Evolutionary conservation across 2,888 invertebrate species (phyloP).

Genomic region (Apamea anceps): DNA sequence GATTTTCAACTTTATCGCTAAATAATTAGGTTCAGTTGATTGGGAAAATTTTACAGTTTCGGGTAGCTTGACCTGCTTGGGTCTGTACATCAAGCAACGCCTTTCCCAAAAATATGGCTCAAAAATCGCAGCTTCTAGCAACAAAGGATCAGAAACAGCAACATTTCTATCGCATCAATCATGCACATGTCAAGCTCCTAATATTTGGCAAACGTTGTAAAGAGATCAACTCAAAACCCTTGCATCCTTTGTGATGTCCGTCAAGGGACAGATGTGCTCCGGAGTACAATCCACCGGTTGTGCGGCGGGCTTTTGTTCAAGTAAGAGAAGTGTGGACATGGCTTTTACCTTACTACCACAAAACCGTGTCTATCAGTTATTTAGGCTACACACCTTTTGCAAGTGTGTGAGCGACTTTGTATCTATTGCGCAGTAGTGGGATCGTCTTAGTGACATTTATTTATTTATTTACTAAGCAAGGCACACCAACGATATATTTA

Average conservation of each 20-base stretch:
- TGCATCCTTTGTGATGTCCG: slow-evolving; percentile 61
- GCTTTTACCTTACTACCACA: not conserved
- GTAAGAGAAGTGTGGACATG: slow-evolving; percentile 37
- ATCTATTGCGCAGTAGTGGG: too few species aligned
- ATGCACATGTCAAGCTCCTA: slow-evolving; percentile 32
- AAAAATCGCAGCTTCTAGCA: not conserved
- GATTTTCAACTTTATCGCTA: too few species aligned
- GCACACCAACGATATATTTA: too few species aligned
- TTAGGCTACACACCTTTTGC: too few species aligned
- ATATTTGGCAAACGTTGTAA: slow-evolving; percentile 54
- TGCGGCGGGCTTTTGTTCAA: slow-evolving; percentile 31
- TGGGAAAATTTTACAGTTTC: too few species aligned
- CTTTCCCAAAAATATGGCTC: not conserved
- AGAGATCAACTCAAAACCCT: slow-evolving; percentile 52
- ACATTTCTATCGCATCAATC: slow-evolving; percentile 36
- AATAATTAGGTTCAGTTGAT: too few species aligned
- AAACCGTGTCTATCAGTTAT: too few species aligned
- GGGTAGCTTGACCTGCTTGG: too few species aligned
- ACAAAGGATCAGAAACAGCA: slow-evolving; percentile 20
- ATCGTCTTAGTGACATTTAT: too few species aligned
- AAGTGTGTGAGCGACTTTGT: too few species aligned
- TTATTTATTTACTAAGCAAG: too few species aligned
- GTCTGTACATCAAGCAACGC: not conserved
- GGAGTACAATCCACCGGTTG: slow-evolving; percentile 44
- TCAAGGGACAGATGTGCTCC: slow-evolving; percentile 59